A percentile compares a stretch with the other conserved stretches of the same genome.
Conservation (phyloP, 2,888 invertebrate genomes). For the Yponomeuta malinellus region DNA sequence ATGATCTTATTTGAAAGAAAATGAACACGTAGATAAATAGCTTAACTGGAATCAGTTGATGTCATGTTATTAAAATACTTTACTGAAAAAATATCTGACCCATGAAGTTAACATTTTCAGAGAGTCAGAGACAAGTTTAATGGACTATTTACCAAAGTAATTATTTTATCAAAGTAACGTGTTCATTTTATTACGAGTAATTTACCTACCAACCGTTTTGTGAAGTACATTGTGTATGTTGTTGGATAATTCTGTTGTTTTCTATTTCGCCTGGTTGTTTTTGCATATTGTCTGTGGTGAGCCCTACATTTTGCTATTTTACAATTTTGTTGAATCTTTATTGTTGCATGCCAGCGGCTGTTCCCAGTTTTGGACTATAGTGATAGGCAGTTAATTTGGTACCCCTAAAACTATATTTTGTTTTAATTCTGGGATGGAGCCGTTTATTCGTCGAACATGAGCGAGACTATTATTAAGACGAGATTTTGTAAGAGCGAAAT, state of each 20-base stretch:
- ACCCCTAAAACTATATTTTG: too few species aligned
- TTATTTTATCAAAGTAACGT: too few species aligned
- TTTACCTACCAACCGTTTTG: too few species aligned
- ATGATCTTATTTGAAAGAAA: conserved; percentile 2
- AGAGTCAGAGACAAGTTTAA: background rate
- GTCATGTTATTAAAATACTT: background rate
- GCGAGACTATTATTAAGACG: too few species aligned
- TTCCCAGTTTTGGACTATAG: background rate
- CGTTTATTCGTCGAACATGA: too few species aligned
- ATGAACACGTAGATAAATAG: background rate
- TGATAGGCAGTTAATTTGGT: background rate
- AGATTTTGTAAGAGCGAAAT: too few species aligned
- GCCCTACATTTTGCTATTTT: background rate
- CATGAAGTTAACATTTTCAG: too few species aligned
- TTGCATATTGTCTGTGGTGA: conserved; percentile 17
- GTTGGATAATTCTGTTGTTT: conserved; percentile 11
- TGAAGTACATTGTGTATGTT: too few species aligned
- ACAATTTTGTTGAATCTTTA: background rate
- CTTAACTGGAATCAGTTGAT: background rate
- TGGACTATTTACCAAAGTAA: too few species aligned
- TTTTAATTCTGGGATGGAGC: too few species aligned
- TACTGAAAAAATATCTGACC: too few species aligned
- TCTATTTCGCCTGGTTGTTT: conserved; percentile 20
- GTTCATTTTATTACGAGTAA: too few species aligned
- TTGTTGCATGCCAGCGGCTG: conserved; percentile 1